Base-by-base conservation (phyloP, 2,797 vertebrate species). In the Tamandua tetradactyla region DNA sequence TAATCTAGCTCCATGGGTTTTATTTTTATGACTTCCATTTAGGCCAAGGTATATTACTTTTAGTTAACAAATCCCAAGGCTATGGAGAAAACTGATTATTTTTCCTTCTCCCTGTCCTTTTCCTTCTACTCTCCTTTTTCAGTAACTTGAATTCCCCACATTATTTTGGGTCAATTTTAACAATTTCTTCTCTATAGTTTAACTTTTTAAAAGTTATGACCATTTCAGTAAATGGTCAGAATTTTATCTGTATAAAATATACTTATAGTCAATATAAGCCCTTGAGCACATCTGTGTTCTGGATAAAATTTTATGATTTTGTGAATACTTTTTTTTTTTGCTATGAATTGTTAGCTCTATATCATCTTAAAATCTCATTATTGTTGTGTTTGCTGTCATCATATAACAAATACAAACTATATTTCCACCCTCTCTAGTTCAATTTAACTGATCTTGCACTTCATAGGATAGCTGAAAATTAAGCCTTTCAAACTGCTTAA, bases 261-360 rank as follows among this genome's bases (percentile, higher is more conserved):
- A n/a, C n/a, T n/a, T n/a, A n/a, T 86, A 72, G 9, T 64, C n/a
- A 83, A 66, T 42, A 52, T n/a, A 52, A 72, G 12, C 8, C 5
- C 69, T 94, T 88, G 22, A 81, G 15, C 13, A 68, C 52, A 71
- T 83, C n/a, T 6, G 35, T 79, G 20, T 87, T 87, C 42, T 68
- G 62, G 25, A 90, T 5, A 95, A 94, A 93, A 85, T 90, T 80
- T 55, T 47, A 35, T 79, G 30, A 79, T 47, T 84, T 62, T 47
- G 7, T 47, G 7, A 47, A 7, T 47, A 7, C 11, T 47, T 47
- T 7, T 47, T 47, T 47, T 40, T 79, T 93, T 84, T 81, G 35
- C 40, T 71, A 3, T 86, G 20, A 93, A 61, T 55, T 40, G 25
- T n/a, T 87, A n/a, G 59, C 40, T 52, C 4, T 25, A 49, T 62